Evolutionary conservation across 2,888 invertebrate species (phyloP).

Genomic region (Andrena hattorfiana): DNA sequence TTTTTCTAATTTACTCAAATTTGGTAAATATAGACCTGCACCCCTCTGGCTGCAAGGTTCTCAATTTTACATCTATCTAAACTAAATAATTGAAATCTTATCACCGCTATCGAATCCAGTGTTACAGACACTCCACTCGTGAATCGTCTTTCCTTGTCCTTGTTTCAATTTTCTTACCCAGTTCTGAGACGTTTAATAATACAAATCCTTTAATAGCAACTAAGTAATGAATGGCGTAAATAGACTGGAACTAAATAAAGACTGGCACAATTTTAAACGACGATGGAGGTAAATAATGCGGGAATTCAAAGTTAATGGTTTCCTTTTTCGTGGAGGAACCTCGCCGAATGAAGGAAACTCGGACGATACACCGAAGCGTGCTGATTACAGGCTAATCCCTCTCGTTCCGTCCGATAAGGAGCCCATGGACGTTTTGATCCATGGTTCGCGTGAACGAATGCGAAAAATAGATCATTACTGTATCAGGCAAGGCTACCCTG

Average conservation of each 20-base stretch:
- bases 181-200: too few relatives aligned
- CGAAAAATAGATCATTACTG: conserved; percentile 33
- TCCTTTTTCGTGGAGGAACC: conserved; percentile 5
- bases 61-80: too few relatives aligned
- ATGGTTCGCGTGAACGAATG: background rate
- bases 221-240: background rate
- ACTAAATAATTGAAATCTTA: too few relatives aligned
- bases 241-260: conserved; percentile 13
- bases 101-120: too few relatives aligned
- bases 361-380: background rate
- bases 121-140: too few relatives aligned
- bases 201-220: background rate
- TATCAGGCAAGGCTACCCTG: conserved; percentile 12
- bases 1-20: too few relatives aligned
- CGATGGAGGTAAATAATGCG: conserved; percentile 1
- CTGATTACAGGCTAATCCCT: background rate
- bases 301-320: conserved; percentile 20
- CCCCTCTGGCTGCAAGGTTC: too few relatives aligned
- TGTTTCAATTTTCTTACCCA: too few relatives aligned
- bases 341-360: background rate
- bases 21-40: too few relatives aligned
- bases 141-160: too few relatives aligned
- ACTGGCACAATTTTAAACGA: background rate
- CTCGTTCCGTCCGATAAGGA: background rate
- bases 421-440: conserved; percentile 8